Evolutionary conservation across 2,113 vertebrate genomes (phyloP).

Genomic region (Erythrocercus mccallii): DNA sequence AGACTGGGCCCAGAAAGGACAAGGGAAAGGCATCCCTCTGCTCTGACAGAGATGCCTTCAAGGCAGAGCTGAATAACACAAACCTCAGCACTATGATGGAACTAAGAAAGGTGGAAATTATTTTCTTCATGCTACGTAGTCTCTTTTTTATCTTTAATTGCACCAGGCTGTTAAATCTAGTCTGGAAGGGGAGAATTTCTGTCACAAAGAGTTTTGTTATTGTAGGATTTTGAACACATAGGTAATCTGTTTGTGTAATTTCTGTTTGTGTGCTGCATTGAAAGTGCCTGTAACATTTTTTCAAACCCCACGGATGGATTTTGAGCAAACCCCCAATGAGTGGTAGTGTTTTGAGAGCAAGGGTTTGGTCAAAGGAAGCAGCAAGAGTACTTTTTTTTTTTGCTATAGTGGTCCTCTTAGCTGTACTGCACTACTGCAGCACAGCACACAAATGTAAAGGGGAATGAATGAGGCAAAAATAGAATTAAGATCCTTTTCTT

Average conservation of each 20-base stretch:
- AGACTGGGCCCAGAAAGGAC: background rate
- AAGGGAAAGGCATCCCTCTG: background rate
- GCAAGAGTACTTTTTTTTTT: background rate
- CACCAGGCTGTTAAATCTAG: background rate
- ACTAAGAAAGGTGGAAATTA: background rate
- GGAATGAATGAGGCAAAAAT: background rate
- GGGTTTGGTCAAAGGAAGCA: background rate
- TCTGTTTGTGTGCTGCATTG: background rate
- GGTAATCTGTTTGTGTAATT: background rate
- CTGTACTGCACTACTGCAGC: background rate
- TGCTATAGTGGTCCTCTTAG: rapidly evolving
- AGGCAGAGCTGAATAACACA: background rate
- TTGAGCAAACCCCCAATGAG: background rate
- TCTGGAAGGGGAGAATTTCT: background rate
- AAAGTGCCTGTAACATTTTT: background rate
- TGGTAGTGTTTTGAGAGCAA: background rate
- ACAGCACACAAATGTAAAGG: background rate
- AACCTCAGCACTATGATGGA: background rate
- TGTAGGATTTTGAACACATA: background rate
- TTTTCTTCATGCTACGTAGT: background rate
- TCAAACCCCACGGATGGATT: background rate
- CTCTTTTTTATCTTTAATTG: background rate
- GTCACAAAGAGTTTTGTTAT: background rate
- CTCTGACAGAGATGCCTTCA: background rate
- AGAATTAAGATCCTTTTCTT: background rate